Percentiles rank a stretch among this genome's conserved stretches.
Conservation (phyloP, 2,888 invertebrate genomes). For the Neoitamus cyanurus region DNA sequence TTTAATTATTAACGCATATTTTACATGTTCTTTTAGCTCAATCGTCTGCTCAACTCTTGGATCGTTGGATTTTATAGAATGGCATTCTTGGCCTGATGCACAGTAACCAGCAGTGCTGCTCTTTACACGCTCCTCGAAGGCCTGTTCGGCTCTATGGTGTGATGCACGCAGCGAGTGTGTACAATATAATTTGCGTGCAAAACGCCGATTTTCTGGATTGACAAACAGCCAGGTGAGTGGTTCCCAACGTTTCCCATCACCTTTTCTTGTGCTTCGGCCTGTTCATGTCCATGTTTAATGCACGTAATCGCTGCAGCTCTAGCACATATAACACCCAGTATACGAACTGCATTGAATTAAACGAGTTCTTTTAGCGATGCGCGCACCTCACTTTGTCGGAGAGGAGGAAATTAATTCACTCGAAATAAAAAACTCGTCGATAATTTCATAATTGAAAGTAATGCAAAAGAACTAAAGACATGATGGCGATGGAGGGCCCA, state of each 20-base stretch:
- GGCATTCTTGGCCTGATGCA: background rate
- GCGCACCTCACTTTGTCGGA: background rate
- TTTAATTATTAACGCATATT: background rate
- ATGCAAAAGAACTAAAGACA: background rate
- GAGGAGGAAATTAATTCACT: background rate
- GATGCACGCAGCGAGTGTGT: background rate
- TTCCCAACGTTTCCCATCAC: background rate
- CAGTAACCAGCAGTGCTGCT: background rate
- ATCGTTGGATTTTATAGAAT: background rate
- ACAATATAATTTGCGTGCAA: background rate
- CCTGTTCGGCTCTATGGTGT: background rate
- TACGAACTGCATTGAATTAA: background rate
- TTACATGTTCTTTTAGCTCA: background rate
- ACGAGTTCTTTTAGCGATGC: background rate
- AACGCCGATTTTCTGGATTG: background rate
- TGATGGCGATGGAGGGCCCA: background rate
- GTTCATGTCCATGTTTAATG: background rate
- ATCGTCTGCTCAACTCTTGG: background rate
- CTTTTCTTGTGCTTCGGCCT: background rate
- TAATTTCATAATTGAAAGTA: slow-evolving; percentile 11
- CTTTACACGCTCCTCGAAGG: background rate
- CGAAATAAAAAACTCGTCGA: background rate
- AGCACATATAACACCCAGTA: background rate
- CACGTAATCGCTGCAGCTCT: background rate
- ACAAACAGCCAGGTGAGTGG: background rate